A percentile compares a stretch with the other conserved stretches of the same genome.
These are phyloP conservation scores for Vicugna pacos DNA, from an alignment of 2,113 vertebrate species.

Conservation along the genomic window DNA sequence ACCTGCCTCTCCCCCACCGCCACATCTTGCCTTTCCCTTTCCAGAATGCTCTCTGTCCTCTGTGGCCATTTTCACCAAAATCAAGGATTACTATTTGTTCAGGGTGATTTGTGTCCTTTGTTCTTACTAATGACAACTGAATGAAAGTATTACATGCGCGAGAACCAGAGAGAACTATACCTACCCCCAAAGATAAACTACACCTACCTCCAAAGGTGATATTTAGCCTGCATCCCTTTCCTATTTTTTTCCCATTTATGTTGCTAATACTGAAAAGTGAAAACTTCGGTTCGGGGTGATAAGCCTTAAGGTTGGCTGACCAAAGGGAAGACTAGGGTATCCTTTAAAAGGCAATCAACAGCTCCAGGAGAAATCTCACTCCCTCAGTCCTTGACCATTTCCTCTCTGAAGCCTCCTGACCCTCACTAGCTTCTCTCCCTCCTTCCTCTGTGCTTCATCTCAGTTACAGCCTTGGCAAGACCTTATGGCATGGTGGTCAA, in stretches of 20 bases:
- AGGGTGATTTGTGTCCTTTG: not conserved
- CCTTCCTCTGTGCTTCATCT: no score
- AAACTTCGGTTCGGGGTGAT: not conserved
- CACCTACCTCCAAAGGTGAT: constrained; percentile 86
- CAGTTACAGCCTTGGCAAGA: not conserved
- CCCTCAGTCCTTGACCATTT: not conserved
- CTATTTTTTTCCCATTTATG: no score
- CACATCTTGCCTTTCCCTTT: not conserved
- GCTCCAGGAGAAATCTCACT: not conserved
- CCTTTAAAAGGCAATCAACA: not conserved
- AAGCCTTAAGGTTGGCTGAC: not conserved
- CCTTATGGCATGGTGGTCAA: not conserved
- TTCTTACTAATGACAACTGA: not conserved
- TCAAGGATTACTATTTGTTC: not conserved
- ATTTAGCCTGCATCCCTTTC: not conserved
- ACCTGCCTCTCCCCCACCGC: no score
- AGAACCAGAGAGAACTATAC: constrained; percentile 23
- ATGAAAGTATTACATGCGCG: not conserved
- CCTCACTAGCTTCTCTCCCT: not conserved
- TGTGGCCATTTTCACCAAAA: not conserved
- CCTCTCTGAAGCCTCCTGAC: not conserved
- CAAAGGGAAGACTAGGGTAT: not conserved
- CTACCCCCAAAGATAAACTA: constrained; percentile 85
- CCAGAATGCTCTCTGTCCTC: not conserved
- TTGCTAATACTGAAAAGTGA: not conserved